Conservation (phyloP, 2,113 vertebrate genomes). For the Psittacula cyanocephala region DNA sequence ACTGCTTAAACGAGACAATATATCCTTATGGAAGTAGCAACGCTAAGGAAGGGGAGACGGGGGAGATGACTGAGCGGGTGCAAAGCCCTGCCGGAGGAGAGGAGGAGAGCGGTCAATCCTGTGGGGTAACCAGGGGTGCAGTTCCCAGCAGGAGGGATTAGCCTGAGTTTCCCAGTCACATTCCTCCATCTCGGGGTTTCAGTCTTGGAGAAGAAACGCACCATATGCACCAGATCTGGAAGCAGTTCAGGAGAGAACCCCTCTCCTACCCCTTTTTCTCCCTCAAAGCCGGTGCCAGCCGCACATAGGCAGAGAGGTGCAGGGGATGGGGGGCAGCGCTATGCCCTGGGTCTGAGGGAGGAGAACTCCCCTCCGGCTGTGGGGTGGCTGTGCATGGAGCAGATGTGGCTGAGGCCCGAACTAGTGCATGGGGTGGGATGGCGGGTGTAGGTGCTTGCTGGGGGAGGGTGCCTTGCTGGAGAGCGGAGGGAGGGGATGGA, state of each 20-base stretch:
- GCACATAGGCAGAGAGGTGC: not conserved
- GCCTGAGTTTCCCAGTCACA: constrained; percentile 6
- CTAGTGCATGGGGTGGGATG: not conserved
- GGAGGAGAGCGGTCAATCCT: not conserved
- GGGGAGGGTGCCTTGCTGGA: not conserved
- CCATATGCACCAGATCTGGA: constrained; percentile 25
- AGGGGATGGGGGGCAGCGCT: not conserved
- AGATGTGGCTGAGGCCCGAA: not conserved
- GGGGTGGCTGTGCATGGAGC: not conserved
- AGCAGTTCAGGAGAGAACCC: not conserved
- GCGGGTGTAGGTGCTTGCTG: not conserved
- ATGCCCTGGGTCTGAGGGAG: not conserved
- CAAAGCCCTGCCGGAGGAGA: not conserved
- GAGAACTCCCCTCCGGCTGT: not conserved
- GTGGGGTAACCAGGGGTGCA: not conserved
- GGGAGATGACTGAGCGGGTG: not conserved
- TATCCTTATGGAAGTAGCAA: constrained; percentile 4
- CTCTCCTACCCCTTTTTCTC: not conserved
- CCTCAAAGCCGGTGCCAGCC: not conserved
- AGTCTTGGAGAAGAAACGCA: constrained; percentile 28
- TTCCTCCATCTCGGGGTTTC: constrained; percentile 37
- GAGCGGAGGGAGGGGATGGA: not conserved
- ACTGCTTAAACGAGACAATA: not conserved
- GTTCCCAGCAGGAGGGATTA: not conserved
- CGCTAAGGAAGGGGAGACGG: not conserved